phyloP scores from a whole-genome alignment of 2,797 vertebrate genomes.

The Ammospiza maritima region DNA sequence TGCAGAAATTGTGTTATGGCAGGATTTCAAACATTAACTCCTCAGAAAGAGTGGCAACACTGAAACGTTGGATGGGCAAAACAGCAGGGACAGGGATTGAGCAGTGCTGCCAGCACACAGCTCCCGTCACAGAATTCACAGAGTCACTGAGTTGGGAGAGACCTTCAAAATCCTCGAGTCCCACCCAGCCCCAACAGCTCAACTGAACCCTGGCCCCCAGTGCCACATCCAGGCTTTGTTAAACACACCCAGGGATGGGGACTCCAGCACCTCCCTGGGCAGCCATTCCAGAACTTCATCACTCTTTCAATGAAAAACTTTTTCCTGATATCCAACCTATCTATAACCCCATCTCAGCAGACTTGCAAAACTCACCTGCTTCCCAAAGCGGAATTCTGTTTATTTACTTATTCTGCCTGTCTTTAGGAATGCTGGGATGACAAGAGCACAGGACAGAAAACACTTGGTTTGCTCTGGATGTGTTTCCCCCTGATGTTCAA shows the following conservation, averaged over 20 bases:
- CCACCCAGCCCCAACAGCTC: no score
- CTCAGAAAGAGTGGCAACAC: neutral
- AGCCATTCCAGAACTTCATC: no score
- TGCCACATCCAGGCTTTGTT: no score
- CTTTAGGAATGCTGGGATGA: neutral
- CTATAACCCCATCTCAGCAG: neutral
- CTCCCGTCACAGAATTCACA: neutral
- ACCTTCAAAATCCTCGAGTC: rapidly evolving
- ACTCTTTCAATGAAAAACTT: no score
- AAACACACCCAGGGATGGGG: no score
- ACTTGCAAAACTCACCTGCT: neutral
- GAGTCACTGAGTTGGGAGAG: no score
- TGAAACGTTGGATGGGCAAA: neutral
- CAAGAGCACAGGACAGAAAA: rapidly evolving
- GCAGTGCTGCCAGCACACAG: neutral
- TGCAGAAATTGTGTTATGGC: neutral
- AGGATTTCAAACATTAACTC: neutral
- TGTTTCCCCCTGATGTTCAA: neutral
- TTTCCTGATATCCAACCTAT: no score
- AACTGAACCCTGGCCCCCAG: no score
- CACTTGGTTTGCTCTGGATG: neutral
- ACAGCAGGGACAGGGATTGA: neutral
- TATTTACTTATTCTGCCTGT: neutral
- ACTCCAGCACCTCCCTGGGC: no score
- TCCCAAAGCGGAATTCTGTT: neutral